Conservation (phyloP, 2,888 invertebrate genomes). For the Cataglyphis albicans region DNA sequence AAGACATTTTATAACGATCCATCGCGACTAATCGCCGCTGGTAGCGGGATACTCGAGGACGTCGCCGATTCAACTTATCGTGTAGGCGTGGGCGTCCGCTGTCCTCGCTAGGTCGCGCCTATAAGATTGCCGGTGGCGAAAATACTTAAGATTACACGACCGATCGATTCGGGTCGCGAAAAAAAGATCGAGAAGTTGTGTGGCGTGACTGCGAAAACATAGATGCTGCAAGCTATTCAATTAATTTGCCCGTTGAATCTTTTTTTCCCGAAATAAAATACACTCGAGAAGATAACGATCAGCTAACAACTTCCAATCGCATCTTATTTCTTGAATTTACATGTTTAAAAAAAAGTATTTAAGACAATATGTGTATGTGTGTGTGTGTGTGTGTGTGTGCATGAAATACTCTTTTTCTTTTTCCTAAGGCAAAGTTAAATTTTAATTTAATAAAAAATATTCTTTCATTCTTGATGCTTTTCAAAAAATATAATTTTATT, state of each 20-base stretch:
- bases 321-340: not conserved
- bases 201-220: conserved; percentile 9
- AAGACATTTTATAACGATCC: conserved; percentile 56
- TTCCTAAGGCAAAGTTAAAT: not conserved
- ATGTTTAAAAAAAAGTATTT: not conserved
- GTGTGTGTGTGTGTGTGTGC: too few species aligned
- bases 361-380: not conserved
- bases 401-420: not conserved
- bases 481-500: not conserved
- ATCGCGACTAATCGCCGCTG: conserved; percentile 29
- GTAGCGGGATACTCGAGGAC: conserved; percentile 50
- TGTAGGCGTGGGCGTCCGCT: conserved; percentile 57
- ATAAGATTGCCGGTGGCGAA: conserved; percentile 33
- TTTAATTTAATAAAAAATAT: not conserved
- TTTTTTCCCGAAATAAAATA: not conserved
- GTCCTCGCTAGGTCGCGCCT: conserved; percentile 53
- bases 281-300: not conserved
- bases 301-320: not conserved
- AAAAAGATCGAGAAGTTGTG: not conserved
- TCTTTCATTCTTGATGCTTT: not conserved
- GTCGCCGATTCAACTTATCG: conserved; percentile 49
- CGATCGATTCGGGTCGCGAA: not conserved
- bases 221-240: conserved; percentile 4
- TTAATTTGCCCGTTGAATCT: not conserved
- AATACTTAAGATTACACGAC: conserved; percentile 49